Base-by-base conservation (phyloP, 2,888 invertebrate genomes). In the Synergus umbraculus region DNA sequence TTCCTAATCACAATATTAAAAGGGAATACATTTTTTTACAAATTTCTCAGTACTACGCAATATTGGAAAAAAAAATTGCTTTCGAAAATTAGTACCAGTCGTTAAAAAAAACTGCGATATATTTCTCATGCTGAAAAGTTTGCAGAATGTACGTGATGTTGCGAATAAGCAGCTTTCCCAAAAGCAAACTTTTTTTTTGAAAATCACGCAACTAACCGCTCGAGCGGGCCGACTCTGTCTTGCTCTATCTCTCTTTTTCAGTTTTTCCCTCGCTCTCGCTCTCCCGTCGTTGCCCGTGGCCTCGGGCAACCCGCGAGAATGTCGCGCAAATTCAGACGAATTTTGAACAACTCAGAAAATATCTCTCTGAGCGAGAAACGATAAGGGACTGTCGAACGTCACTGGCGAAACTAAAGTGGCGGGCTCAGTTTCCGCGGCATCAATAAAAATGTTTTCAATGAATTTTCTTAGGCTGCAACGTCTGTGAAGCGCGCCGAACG, bases 391-490 rank as follows among this genome's bases (percentile, higher is more conserved):
- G 54, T 54, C 54, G 4, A n/a, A 63, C 29, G 43, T 60, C 60
- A 49, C 4, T 41, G 46, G 41, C 10, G 65, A 18, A 44, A 60
- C n/a, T 13, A 37, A 58, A 37, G 44, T 22, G 58, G 49, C 29
- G 69, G 43, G 37, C 69, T 67, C 73, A 73, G 81, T 81, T 77
- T 63, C 37, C 78, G 18, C 69, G 18, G 18, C 41, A 37, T 18
- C n/a, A 22, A 86, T 86, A 85, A 90, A 90, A 90, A 89, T 89
- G 86, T 90, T 89, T 87, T 77, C 86, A 88, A 87, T 90, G 90
- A 90, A 90, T 90, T 89, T 89, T 90, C 91, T 90, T 91, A 84
- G 84, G 88, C 89, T 90, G 89, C 84, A 44, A 43, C 86, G 80
- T 83, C 83, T 88, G 85, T 90, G 83, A 83, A 85, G 84, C 82